These are phyloP conservation scores for Galemys pyrenaicus DNA, from an alignment of 2,113 vertebrate genomes.

Conservation along the genomic window DNA sequence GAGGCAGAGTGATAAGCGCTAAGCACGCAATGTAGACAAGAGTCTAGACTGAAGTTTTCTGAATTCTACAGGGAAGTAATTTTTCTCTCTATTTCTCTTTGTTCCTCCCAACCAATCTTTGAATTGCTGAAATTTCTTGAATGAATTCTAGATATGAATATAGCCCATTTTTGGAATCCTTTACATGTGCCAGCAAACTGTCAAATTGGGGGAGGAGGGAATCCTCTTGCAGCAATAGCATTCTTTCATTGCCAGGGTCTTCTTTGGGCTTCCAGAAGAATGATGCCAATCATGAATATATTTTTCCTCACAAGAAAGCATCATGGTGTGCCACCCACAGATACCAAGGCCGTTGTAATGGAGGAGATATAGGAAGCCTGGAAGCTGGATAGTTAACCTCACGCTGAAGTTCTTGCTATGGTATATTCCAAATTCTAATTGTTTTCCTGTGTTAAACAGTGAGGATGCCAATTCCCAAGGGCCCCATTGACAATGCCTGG, in stretches of 20 bases:
- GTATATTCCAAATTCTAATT: constrained; percentile 1
- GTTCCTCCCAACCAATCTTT: constrained; percentile 21
- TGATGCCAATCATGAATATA: background rate
- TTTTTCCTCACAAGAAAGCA: background rate
- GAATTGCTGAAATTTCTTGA: constrained; percentile 55
- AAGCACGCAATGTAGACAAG: background rate
- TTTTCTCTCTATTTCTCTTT: background rate
- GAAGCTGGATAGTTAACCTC: background rate
- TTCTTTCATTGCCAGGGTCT: background rate
- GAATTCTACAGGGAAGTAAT: background rate
- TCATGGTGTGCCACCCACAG: background rate
- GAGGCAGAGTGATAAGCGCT: background rate
- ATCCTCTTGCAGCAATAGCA: background rate
- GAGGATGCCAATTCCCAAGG: background rate
- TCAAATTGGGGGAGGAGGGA: background rate
- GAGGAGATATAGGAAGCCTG: background rate
- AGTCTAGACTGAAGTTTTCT: background rate
- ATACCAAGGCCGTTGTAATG: background rate
- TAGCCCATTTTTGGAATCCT: constrained; percentile 50
- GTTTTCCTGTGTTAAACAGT: background rate
- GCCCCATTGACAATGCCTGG: background rate
- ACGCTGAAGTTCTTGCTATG: background rate
- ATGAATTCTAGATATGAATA: constrained; percentile 51
- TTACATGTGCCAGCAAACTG: constrained; percentile 16
- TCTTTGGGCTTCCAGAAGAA: constrained; percentile 29